phyloP scores from a whole-genome alignment of 2,888 invertebrate genomes.

The Morpho achilles region DNA sequence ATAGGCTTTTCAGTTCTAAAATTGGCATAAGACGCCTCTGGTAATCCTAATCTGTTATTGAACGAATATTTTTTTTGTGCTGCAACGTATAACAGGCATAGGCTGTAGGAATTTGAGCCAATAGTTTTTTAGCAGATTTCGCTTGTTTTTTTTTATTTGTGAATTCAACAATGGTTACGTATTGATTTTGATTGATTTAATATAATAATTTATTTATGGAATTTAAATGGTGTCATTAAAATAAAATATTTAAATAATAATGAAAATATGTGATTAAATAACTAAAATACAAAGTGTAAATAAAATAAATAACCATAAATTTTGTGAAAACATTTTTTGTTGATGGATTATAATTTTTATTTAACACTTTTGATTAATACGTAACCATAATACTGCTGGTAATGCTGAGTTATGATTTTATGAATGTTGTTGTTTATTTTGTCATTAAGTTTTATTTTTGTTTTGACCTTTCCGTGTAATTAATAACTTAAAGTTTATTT shows the following conservation, averaged over 20 bases:
- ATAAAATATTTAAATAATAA: too few species aligned
- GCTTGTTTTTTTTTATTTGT: conserved; percentile 28
- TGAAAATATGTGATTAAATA: too few species aligned
- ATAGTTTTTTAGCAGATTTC: conserved; percentile 22
- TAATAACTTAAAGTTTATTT: conserved; percentile 21
- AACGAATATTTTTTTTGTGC: conserved; percentile 13
- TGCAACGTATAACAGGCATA: conserved; percentile 8
- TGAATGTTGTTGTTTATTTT: conserved; percentile 14
- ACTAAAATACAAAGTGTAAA: too few species aligned
- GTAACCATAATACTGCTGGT: conserved; percentile 11
- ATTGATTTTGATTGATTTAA: conserved; percentile 14
- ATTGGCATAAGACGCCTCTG: conserved; percentile 18
- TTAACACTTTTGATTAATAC: conserved; percentile 6
- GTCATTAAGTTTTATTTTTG: conserved; percentile 18
- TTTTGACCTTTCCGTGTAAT: conserved; percentile 27
- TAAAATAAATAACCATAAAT: too few species aligned
- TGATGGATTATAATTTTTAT: not conserved
- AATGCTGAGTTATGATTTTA: conserved; percentile 15
- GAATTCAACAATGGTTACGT: conserved; percentile 26
- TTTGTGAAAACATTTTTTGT: too few species aligned
- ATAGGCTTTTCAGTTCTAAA: conserved; percentile 21
- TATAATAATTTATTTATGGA: too few species aligned
- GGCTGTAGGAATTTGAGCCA: conserved; percentile 18
- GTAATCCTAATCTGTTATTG: conserved; percentile 10
- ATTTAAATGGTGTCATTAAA: too few species aligned